These are phyloP conservation scores for Bimastos eiseni DNA, from an alignment of 2,888 invertebrate species.

Conservation along the genomic window DNA sequence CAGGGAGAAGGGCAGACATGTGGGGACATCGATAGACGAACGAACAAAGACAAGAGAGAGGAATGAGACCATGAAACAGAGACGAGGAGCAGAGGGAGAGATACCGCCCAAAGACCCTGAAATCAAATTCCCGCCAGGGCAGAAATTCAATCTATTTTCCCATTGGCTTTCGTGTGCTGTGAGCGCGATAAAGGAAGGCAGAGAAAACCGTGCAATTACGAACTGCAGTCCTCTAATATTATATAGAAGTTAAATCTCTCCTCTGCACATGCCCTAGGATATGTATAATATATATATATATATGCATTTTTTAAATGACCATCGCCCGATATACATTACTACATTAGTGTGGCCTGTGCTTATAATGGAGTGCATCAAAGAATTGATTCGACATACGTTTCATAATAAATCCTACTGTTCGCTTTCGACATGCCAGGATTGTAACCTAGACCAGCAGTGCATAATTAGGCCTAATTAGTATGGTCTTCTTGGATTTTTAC, in stretches of 20 bases:
- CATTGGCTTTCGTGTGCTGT: background rate
- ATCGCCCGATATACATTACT: too few species aligned
- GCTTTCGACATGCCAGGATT: too few species aligned
- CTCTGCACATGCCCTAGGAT: background rate
- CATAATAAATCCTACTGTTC: too few species aligned
- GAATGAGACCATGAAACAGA: too few species aligned
- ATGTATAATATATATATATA: background rate
- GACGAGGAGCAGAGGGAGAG: too few species aligned
- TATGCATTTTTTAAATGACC: too few species aligned
- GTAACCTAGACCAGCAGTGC: too few species aligned
- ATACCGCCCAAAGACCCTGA: background rate
- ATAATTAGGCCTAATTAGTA: too few species aligned
- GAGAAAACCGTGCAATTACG: background rate
- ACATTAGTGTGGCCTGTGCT: too few species aligned
- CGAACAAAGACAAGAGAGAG: background rate
- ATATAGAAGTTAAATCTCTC: conserved; percentile 1
- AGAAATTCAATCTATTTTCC: conserved; percentile 13
- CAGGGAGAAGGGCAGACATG: background rate
- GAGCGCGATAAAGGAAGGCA: conserved; percentile 7
- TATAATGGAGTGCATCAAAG: too few species aligned
- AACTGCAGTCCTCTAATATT: background rate
- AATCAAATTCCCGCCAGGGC: conserved; percentile 3
- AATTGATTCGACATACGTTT: too few species aligned
- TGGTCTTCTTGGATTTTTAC: too few species aligned
- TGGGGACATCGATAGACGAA: background rate